These are phyloP conservation scores for Orgyia antiqua DNA, from an alignment of 2,888 invertebrate genomes.

Conservation along the genomic window DNA sequence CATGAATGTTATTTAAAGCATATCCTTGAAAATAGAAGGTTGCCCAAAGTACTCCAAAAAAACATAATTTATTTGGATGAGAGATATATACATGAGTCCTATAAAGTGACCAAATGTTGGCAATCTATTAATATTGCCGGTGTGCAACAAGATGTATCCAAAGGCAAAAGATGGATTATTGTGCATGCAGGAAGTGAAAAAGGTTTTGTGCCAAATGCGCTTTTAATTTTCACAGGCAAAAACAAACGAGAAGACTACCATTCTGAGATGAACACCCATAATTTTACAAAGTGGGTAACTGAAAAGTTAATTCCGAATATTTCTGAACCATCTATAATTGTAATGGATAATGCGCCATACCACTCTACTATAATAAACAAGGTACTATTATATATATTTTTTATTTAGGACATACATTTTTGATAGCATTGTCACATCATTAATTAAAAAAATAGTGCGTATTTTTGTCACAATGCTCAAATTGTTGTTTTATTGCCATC, in stretches of 20 bases:
- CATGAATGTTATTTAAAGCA: constrained; percentile 13
- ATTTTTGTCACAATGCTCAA: no score
- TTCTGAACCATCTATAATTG: constrained; percentile 7
- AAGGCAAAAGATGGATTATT: constrained; percentile 19
- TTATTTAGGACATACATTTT: no score
- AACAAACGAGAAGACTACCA: constrained; percentile 22
- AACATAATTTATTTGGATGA: constrained; percentile 28
- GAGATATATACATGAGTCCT: constrained; percentile 23
- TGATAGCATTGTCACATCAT: no score
- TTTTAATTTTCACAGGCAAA: constrained; percentile 18
- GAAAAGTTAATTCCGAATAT: constrained; percentile 17
- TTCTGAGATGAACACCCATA: constrained; percentile 19
- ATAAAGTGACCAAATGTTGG: constrained; percentile 22
- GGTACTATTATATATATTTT: no score
- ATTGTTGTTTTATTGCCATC: no score
- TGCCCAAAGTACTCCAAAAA: constrained; percentile 17
- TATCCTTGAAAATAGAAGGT: constrained; percentile 14
- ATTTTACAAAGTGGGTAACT: constrained; percentile 20
- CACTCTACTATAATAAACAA: constrained; percentile 3
- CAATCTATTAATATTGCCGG: constrained; percentile 11
- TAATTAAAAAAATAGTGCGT: no score
- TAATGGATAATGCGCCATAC: constrained; percentile 6
- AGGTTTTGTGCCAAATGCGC: constrained; percentile 20
- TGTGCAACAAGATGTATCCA: constrained; percentile 9
- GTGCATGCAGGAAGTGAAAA: constrained; percentile 22